Percentiles rank a stretch among this genome's conserved stretches.
Conservation (phyloP, 2,113 vertebrate species). For the Cyanoderma ruficeps region DNA sequence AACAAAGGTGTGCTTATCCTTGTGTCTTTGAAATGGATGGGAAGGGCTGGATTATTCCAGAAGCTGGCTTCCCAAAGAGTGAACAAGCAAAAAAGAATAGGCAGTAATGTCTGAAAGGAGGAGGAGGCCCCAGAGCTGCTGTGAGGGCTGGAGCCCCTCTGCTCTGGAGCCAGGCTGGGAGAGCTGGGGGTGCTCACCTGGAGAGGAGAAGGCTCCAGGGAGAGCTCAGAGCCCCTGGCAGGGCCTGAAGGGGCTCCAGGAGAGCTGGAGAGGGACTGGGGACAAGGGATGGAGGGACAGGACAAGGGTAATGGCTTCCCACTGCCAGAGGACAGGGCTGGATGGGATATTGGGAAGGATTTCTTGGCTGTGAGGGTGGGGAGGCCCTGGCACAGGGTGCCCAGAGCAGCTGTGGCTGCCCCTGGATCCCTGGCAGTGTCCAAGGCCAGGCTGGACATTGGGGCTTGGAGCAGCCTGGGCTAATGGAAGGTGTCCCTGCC, state of each 20-base stretch:
- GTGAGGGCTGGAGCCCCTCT: not conserved
- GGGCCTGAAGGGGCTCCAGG: not conserved
- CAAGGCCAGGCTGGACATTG: not conserved
- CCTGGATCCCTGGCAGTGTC: not conserved
- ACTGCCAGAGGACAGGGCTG: fast-evolving
- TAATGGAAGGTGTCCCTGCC: not conserved
- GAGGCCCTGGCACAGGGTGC: not conserved
- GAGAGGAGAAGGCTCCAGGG: not conserved
- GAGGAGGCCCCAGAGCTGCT: not conserved
- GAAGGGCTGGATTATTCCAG: not conserved
- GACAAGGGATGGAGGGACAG: not conserved
- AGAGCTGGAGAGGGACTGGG: not conserved
- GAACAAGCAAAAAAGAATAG: not conserved
- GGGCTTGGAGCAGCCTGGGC: fast-evolving
- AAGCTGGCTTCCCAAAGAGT: not conserved
- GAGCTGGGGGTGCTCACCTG: not conserved
- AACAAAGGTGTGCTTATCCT: not conserved
- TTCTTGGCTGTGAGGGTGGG: fast-evolving
- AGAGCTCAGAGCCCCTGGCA: fast-evolving
- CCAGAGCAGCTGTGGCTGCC: not conserved
- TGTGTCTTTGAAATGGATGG: not conserved
- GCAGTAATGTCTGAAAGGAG: not conserved
- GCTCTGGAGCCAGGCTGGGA: not conserved
- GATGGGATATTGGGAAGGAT: not conserved
- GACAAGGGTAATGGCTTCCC: not conserved